Percentiles rank a stretch among this genome's conserved stretches.
phyloP scores from a whole-genome alignment of 2,888 invertebrate species.

The Apantesis nais region DNA sequence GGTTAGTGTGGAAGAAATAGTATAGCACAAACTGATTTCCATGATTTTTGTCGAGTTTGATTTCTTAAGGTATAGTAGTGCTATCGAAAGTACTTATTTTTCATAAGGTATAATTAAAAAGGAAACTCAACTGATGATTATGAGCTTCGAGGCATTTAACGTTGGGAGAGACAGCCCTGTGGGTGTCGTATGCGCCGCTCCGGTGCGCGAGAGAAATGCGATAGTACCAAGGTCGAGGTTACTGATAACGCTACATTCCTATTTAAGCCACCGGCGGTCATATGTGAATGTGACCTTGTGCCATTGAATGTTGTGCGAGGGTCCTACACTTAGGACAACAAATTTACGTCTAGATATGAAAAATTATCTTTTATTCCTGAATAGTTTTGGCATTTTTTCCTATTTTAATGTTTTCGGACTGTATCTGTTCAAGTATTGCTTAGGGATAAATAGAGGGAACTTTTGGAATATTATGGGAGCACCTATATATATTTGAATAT shows the following conservation, averaged over 20 bases:
- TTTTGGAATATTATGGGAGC: too few species aligned
- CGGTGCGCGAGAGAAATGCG: slow-evolving; percentile 27
- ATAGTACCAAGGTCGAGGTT: slow-evolving; percentile 27
- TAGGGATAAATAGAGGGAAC: too few species aligned
- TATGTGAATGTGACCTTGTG: neutral
- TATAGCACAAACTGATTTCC: neutral
- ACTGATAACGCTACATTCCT: slow-evolving; percentile 22
- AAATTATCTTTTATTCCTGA: neutral
- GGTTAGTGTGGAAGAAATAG: neutral
- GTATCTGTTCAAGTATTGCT: too few species aligned
- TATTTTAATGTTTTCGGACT: too few species aligned
- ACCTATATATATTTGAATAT: too few species aligned
- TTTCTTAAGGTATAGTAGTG: too few species aligned
- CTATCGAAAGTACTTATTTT: neutral
- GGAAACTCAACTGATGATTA: neutral
- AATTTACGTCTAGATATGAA: neutral
- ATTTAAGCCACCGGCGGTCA: neutral
- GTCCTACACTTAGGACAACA: neutral
- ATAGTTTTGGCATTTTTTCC: too few species aligned
- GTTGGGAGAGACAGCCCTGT: neutral
- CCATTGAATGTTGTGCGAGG: neutral
- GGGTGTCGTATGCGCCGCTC: neutral
- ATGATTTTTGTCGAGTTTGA: too few species aligned
- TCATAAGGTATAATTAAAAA: too few species aligned
- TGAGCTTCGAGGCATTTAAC: neutral